Percentiles rank a stretch among this genome's conserved stretches.
phyloP scores from a whole-genome alignment of 1,140 invertebrate genomes.

The Rhyzopertha dominica region DNA sequence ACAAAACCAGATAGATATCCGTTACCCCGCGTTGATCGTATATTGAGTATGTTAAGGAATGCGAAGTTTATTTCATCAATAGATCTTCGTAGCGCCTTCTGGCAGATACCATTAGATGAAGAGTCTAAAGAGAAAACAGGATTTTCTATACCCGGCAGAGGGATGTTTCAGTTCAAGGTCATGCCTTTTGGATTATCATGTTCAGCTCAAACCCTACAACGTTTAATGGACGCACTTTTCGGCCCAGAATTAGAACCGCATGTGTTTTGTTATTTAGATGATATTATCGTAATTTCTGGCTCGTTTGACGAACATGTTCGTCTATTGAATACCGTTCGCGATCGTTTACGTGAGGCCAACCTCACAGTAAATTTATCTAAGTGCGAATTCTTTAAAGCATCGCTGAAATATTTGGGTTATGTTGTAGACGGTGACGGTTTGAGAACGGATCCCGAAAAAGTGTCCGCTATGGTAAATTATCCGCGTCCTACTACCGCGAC shows the following conservation, averaged over 20 bases:
- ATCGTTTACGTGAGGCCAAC: conserved; percentile 22
- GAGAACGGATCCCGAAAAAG: conserved; percentile 23
- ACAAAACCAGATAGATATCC: conserved; percentile 46
- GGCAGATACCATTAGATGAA: conserved; percentile 34
- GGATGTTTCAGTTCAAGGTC: conserved; percentile 33
- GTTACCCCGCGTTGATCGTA: conserved; percentile 6
- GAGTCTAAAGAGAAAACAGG: conserved; percentile 31
- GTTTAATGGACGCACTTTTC: conserved; percentile 34
- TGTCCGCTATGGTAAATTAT: conserved; percentile 25
- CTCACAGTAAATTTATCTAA: conserved; percentile 29
- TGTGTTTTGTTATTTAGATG: conserved; percentile 36
- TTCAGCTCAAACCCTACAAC: conserved; percentile 12
- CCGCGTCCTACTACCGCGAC: conserved; percentile 27
- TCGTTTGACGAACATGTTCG: conserved; percentile 33
- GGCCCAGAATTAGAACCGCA: conserved; percentile 15
- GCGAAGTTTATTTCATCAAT: conserved; percentile 32
- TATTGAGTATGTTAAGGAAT: conserved; percentile 31
- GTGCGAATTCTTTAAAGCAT: conserved; percentile 27
- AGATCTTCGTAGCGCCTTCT: conserved; percentile 35
- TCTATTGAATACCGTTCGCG: conserved; percentile 20
- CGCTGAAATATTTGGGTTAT: conserved; percentile 33
- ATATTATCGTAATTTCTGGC: conserved; percentile 31
- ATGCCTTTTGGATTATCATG: conserved; percentile 33
- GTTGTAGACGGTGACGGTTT: conserved; percentile 22
- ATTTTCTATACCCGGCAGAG: conserved; percentile 32